Evolutionary conservation across 2,888 invertebrate genomes (phyloP), one percentile per base, ranked within the genome.

Genomic region (Camptogramma bilineatum): DNA sequence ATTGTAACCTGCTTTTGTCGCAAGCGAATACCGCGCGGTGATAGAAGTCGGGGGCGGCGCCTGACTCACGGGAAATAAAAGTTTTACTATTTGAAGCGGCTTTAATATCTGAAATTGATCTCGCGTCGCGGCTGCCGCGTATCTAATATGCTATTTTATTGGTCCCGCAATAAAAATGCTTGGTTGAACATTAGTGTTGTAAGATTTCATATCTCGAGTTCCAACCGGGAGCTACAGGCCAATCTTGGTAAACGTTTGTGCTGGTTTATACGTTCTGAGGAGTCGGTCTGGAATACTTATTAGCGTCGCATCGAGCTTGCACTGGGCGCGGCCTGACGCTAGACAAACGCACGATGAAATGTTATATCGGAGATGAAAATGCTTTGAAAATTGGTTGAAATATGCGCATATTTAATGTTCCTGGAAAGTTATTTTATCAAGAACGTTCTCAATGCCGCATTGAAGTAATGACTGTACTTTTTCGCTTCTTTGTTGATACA

Each of bases 11-110:
- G 52, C 7, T 56, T 62, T 17, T 34, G 13, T 24, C 21, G 34
- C 28, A 10, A 9, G 31, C 4, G 9, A n/a, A n/a, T n/a, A n/a
- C 51, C 62, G 61, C 64, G n/a, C 64, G 48, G 58, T 57, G 51
- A 54, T 57, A 55, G 63, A 34, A 52, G 51, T 18, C 44, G 62
- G 60, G 50, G 60, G 59, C 44, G 42, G 62, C 80, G 77, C 77
- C 78, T 76, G 77, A 69, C 84, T 77, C 82, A 59, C 68, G 86
- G 84, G 82, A 85, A 85, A 85, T 86, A 85, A 83, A 86, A 86
- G 75, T 84, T 85, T 86, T 82, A 84, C 79, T 79, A 80, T 81
- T 82, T 74, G 74, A 79, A 79, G 73, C 73, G 73, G 68, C 64
- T 77, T 82, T 86, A 80, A 84, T 84, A 84, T 81, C 77, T 78